Evolutionary conservation across 1,140 invertebrate species (phyloP), one percentile per base, ranked within the genome.

Genomic region (Drosophila malerkotliana): DNA sequence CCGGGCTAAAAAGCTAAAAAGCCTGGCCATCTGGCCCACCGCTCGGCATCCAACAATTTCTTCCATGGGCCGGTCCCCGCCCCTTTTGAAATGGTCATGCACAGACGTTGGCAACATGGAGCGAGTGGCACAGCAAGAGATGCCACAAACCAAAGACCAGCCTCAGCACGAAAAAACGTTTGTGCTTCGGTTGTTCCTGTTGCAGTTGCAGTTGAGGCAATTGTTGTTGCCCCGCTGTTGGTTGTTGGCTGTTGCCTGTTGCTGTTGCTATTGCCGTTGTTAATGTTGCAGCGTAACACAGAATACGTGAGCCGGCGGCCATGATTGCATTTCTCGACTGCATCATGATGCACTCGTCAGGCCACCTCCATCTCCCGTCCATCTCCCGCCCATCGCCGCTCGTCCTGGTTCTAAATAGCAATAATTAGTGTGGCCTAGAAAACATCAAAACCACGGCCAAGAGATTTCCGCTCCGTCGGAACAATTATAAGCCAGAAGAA

Each of bases 401-500:
- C 21, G 30, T 44, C 48, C 48, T 68, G 83, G 69, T 88, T 87
- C 79, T 88, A 88, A 88, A 88, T 88, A 88, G 83, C 79, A 88
- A 88, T 88, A 88, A 88, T 88, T 88, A 88, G 83, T 74, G 83
- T 88, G 83, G 83, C 83, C 83, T 88, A 88, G 83, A 88, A 88
- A 87, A 66, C 81, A 85, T 85, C 81, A 85, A 87, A 77, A 66
- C 67, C 60, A 72, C 62, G 66, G 72, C 48, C 52, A 52, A 53
- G 54, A 80, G 72, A 85, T 85, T 84, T 84, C 83, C 80, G 77
- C 81, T 77, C 77, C 52, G 77, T 28, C 62, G 49, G 44, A 66
- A 80, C 82, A 87, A 87, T 87, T 87, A 87, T 87, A 87, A 87
- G 79, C 66, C 26, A 63, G 57, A 76, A 81, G 73, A 88, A 87